phyloP scores from a whole-genome alignment of 2,797 vertebrate species.

The Poeciliopsis infans region DNA sequence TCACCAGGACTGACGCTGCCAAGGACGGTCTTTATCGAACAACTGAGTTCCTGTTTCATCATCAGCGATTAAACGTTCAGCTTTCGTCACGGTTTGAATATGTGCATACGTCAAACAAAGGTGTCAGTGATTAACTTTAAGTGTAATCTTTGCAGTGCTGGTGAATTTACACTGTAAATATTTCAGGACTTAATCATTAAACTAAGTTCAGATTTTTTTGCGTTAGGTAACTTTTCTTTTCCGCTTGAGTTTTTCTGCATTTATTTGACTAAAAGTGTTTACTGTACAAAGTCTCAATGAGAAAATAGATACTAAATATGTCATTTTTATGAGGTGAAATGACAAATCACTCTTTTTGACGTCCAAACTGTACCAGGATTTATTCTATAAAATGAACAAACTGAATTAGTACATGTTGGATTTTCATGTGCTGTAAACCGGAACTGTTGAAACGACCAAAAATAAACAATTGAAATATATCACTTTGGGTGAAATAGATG shows the following conservation, averaged over 20 bases:
- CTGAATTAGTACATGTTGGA: not conserved
- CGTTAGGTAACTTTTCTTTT: not conserved
- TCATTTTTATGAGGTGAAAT: not conserved
- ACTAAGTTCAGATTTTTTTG: conserved; percentile 6
- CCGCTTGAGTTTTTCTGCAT: not conserved
- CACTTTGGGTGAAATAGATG: not conserved
- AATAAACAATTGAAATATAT: not conserved
- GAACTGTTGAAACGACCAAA: not conserved
- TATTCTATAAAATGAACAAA: not conserved
- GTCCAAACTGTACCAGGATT: not conserved
- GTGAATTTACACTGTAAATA: conserved; percentile 29
- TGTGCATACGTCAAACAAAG: conserved; percentile 20
- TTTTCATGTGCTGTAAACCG: not conserved
- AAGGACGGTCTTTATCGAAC: not conserved
- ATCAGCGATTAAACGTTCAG: conserved; percentile 7
- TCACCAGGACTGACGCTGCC: not conserved
- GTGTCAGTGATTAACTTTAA: not conserved
- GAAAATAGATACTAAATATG: not conserved
- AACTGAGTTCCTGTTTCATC: not conserved
- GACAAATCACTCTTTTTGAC: not conserved
- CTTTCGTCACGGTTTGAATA: conserved; percentile 7
- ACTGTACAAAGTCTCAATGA: not conserved
- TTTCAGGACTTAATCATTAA: conserved; percentile 23
- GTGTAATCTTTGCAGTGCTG: conserved; percentile 18
- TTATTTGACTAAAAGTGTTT: not conserved